Base-by-base conservation (phyloP, 2,113 vertebrate species). In the Hydrochoerus hydrochaeris region DNA sequence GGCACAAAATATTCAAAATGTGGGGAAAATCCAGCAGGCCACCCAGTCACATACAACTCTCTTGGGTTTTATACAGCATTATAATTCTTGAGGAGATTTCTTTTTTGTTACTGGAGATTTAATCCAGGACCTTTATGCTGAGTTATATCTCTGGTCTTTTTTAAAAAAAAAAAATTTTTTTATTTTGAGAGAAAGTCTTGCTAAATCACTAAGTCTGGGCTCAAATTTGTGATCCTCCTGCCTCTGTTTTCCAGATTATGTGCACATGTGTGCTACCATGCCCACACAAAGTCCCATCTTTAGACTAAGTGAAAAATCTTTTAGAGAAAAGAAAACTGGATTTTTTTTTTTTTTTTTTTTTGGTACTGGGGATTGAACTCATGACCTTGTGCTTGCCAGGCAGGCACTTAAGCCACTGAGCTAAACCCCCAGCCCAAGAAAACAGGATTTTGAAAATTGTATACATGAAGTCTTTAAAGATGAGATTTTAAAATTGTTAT, bases 1-100 rank as follows among this genome's bases (percentile, higher is more conserved):
- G 99, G 99, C 99, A 99, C 99, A 81, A 98, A 98, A 98, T 97
- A 98, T 82, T 97, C 96, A 98, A 98, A 98, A 96, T 1, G 49
- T 41, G 95, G 98, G 98, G 98, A 98, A 96, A 93, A 91, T 97
- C 97, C 73, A 63, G 96, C 98, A 46, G 54, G 94, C 96, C 95
- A 67, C 88, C 65, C 58, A 32, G 97, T 97, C 98, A 95, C 97
- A 78, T 28, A 62, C 90, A 97, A 84, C 88, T 98, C 97, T 98
- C 97, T 98, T 97, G 88, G 71, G 30, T 88, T 98, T 95, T 63
- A 73, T 96, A 58, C 19, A 58, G 57, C 20, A 20, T 58, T n/a
- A 20, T 49, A 17, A 5, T 75, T 85, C 84, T 91, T n/a, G 65
- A 57, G 80, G 54, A 78, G n/a, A n/a, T n/a, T n/a, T n/a, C n/a